These are phyloP conservation scores for Maccullochella peelii DNA, from an alignment of 2,113 vertebrate species.

Conservation along the genomic window DNA sequence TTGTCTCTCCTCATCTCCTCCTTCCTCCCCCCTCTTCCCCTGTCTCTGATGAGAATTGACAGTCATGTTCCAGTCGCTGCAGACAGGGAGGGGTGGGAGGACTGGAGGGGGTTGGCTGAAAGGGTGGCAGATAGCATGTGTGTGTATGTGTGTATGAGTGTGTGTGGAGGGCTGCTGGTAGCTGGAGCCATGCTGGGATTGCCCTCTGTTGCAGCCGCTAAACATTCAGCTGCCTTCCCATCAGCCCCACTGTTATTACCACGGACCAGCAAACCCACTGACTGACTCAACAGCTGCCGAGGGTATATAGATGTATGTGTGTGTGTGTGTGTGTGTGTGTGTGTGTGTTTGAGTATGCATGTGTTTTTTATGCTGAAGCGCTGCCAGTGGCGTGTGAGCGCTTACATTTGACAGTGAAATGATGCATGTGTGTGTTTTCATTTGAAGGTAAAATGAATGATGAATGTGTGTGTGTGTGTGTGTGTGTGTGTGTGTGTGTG, in stretches of 20 bases:
- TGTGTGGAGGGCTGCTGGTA: constrained; percentile 23
- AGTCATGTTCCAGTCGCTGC: constrained; percentile 42
- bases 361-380: constrained; percentile 8
- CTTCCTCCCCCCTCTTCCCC: neutral
- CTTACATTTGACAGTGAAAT: constrained; percentile 53
- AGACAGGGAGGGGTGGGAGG: constrained; percentile 30
- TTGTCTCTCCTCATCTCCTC: constrained; percentile 21
- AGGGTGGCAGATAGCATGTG: constrained; percentile 21
- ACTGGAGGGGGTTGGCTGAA: constrained; percentile 3
- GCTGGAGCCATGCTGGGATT: constrained; percentile 65
- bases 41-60: constrained; percentile 44
- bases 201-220: constrained; percentile 54
- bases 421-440: constrained; percentile 25
- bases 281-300: constrained; percentile 70
- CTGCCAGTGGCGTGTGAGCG: constrained; percentile 10
- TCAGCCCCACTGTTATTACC: constrained; percentile 74
- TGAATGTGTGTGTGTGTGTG: constrained; percentile 11
- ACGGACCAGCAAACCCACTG: constrained; percentile 60
- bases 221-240: constrained; percentile 71
- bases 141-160: constrained; percentile 7
- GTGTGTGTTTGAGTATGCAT: constrained; percentile 25
- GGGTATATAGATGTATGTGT: constrained; percentile 34
- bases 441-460: constrained; percentile 41
- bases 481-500: neutral
- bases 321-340: constrained; percentile 23